Evolutionary conservation across 2,888 invertebrate species (phyloP), one percentile per base, ranked within the genome.

Genomic region (Polylopha cassiicola): DNA sequence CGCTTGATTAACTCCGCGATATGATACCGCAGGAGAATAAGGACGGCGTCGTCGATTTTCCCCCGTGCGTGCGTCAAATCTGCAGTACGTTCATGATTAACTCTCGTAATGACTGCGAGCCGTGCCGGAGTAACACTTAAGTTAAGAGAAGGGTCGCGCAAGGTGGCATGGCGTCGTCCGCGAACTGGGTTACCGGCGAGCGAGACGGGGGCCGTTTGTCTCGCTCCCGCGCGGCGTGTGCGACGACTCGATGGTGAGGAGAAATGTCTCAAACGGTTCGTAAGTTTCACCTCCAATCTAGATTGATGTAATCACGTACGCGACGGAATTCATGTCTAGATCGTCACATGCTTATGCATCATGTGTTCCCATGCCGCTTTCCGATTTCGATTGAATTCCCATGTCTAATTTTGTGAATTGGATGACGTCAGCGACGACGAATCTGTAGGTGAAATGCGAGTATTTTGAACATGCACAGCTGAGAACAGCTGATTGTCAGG

Each of bases 401-500:
- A 6, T 17, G 4, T 6, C 17, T 4, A 4, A 17, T 6, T 17
- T 6, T 4, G 4, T 4, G 6, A 4, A 17, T 9, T 9, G 3
- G 3, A 17, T 31, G 30, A 32, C 31, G 27, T 42, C 37, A 31
- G 18, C 21, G 11, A 7, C 3, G 9, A 7, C 24, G 21, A 13
- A 31, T 31, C 38, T 16, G n/a, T n/a, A n/a, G n/a, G 11, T 16
- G 13, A 33, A 15, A 34, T 54, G 51, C 61, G 57, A 61, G 58
- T 57, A 61, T 58, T 51, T 53, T 53, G 53, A 53, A 58, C 59
- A 61, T 64, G 65, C 57, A 61, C 59, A 60, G 61, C 61, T 50
- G 70, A 74, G 76, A 82, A 79, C 84, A 85, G 84, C 84, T 85
- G 84, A 82, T 79, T 72, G 67, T 73, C 61, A 58, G 61, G 48